A percentile compares a stretch with the other conserved stretches of the same genome.
phyloP scores from a whole-genome alignment of 2,797 vertebrate species.

The Clarias fuscus region DNA sequence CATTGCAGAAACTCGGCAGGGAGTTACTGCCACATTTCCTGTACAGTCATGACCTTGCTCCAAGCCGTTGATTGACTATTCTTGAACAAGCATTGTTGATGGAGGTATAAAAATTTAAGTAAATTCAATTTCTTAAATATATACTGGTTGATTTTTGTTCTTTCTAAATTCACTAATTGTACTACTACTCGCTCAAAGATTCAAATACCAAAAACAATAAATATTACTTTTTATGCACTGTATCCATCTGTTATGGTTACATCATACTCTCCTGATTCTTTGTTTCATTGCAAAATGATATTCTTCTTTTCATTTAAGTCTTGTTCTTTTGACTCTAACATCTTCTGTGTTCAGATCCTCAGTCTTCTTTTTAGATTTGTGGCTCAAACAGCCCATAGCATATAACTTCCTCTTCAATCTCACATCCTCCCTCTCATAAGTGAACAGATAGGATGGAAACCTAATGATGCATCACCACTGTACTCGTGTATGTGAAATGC shows the following conservation, averaged over 20 bases:
- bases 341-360: slow-evolving; percentile 45
- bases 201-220: neutral
- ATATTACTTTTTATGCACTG: neutral
- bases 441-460: slow-evolving; percentile 72
- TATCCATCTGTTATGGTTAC: slow-evolving; percentile 1
- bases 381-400: slow-evolving; percentile 70
- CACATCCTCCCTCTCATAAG: slow-evolving; percentile 73
- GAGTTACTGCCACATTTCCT: too few relatives aligned
- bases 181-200: neutral
- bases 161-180: neutral
- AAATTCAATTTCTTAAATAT: neutral
- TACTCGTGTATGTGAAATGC: slow-evolving; percentile 34
- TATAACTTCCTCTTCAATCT: slow-evolving; percentile 77
- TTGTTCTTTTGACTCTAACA: neutral
- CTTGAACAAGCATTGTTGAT: too few relatives aligned
- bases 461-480: neutral
- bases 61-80: too few relatives aligned
- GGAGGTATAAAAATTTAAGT: neutral
- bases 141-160: neutral
- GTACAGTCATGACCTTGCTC: too few relatives aligned
- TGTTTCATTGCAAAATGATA: neutral
- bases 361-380: slow-evolving; percentile 73
- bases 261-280: neutral
- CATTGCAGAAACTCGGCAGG: too few relatives aligned
- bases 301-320: neutral